Percentiles rank a stretch among this genome's conserved stretches.
These are phyloP conservation scores for Sebastes aleutianus DNA, from an alignment of 2,797 vertebrate species.

Conservation along the genomic window DNA sequence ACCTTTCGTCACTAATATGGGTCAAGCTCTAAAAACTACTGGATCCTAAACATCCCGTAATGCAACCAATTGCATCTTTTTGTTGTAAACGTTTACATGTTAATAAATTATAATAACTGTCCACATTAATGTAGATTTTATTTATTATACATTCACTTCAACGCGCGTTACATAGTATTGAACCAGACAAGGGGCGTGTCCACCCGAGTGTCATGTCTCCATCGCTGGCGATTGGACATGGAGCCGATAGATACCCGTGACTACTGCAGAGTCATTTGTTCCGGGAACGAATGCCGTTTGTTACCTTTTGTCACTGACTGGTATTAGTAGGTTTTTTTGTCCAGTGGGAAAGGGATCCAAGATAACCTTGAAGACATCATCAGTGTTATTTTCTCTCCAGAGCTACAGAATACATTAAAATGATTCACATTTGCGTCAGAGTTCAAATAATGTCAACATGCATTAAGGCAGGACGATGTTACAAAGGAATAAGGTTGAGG, in stretches of 20 bases:
- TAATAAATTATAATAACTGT: too few species aligned
- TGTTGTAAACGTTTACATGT: neutral
- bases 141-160: too few species aligned
- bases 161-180: too few species aligned
- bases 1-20: too few species aligned
- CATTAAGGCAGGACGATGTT: neutral
- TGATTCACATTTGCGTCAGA: neutral
- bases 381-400: neutral
- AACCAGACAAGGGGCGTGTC: too few species aligned
- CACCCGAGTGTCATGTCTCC: too few species aligned
- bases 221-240: too few species aligned
- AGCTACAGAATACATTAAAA: neutral
- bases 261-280: neutral
- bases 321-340: neutral
- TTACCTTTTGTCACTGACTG: neutral
- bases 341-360: rapidly evolving
- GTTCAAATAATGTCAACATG: neutral
- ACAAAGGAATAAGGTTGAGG: neutral
- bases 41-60: too few species aligned
- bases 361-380: neutral
- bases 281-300: neutral
- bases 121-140: too few species aligned
- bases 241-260: neutral
- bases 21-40: too few species aligned
- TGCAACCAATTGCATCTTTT: neutral